Evolutionary conservation across 1,140 invertebrate species (phyloP), one percentile per base, ranked within the genome.

Genomic region (Laupala kohalensis): DNA sequence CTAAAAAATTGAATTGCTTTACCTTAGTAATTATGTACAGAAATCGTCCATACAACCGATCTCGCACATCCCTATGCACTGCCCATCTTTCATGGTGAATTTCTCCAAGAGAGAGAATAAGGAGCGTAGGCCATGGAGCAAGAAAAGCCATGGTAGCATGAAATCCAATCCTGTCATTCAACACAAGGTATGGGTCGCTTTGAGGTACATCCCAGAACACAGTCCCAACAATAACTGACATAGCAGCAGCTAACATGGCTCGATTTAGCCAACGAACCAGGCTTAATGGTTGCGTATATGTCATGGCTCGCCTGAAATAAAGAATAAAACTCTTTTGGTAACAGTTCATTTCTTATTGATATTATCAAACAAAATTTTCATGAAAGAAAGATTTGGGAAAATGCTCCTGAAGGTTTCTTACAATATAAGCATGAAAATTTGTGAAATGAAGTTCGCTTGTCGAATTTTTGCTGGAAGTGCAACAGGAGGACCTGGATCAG

Each of bases 211-310:
- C 92, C 92, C 92, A 95, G 79, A 92, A 97, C 69, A 96, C 88
- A 73, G 89, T 89, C 30, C 94, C 94, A n/a, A 92, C 87, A 67
- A 92, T 83, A 5, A 96, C 83, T 0, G 93, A 95, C 74, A 96
- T 83, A 70, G 90, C 84, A 0, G 89, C 90, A 0, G 93, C 89
- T 1, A 93, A 82, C 3, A 95, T 83, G 0, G 95, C 83, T 73
- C 91, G 86, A 53, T 86, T 87, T 5, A 95, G 83, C 81, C 93
- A 89, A 72, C 86, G 88, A 1, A 93, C 87, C 67, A 95, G 79
- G 13, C 92, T 92, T 76, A 88, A 90, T n/a, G 93, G 93, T 80
- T 95, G 94, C 63, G 90, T 93, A 80, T 92, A 95, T n/a, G 89
- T 83, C 6, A 89, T 78, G 6, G 83, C 87, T 75, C 82, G 87